These are phyloP conservation scores for Furcifer pardalis DNA, from an alignment of 2,797 vertebrate genomes.

Conservation along the genomic window DNA sequence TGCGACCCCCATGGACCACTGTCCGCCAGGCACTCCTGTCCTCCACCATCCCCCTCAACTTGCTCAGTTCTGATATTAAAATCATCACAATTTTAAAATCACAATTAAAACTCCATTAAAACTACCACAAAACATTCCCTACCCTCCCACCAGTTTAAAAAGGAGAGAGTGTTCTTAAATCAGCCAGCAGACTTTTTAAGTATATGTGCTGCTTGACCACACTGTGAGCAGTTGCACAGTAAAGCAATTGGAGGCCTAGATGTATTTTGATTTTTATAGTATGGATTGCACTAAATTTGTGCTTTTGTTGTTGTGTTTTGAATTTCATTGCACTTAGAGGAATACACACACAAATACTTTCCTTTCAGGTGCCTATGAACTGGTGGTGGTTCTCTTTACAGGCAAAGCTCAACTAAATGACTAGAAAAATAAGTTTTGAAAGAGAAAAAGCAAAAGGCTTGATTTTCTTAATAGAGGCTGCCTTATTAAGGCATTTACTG, in stretches of 20 bases:
- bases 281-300: slow-evolving; percentile 40
- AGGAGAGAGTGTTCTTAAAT: no score
- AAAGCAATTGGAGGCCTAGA: neutral
- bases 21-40: no score
- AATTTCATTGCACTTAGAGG: slow-evolving; percentile 23
- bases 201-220: neutral
- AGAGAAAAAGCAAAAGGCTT: slow-evolving; percentile 8
- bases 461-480: slow-evolving; percentile 50
- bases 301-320: slow-evolving; percentile 20
- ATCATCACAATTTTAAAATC: no score
- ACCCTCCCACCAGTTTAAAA: no score
- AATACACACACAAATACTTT: slow-evolving; percentile 7
- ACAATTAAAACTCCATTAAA: no score
- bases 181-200: no score
- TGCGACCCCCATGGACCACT: no score
- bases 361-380: slow-evolving; percentile 25
- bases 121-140: no score
- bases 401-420: slow-evolving; percentile 33
- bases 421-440: neutral
- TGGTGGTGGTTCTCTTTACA: slow-evolving; percentile 39
- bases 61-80: no score
- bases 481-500: slow-evolving; percentile 42
- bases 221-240: slow-evolving; percentile 42
- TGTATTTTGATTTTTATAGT: slow-evolving; percentile 30
- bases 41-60: no score